A percentile compares a stretch with the other conserved stretches of the same genome.
phyloP scores from a whole-genome alignment of 30 jellyfish, hydroid and myxozoan species.

The Aurelia sp. region DNA sequence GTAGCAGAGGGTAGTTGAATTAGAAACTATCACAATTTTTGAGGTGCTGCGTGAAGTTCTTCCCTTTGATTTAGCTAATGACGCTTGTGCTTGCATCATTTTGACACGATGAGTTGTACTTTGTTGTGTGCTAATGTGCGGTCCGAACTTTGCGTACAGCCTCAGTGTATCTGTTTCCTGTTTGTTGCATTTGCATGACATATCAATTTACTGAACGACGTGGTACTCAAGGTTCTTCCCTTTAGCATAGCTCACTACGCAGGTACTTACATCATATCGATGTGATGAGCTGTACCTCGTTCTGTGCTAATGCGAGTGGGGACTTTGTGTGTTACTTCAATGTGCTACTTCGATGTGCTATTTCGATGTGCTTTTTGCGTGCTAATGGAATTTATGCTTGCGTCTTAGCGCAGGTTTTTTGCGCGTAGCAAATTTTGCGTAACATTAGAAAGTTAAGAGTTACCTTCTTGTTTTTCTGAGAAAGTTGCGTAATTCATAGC shows the following conservation, averaged over 20 bases:
- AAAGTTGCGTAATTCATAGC: not conserved
- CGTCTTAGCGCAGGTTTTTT: constrained; percentile 22
- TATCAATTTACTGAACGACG: no score
- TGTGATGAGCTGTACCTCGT: constrained; percentile 14
- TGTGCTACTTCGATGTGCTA: not conserved
- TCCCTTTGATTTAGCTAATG: constrained; percentile 4
- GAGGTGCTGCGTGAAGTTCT: no score
- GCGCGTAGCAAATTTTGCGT: not conserved
- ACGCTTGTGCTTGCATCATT: constrained; percentile 13
- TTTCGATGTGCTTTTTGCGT: not conserved
- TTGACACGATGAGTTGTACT: no score
- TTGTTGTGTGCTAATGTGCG: no score
- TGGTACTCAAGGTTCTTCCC: no score
- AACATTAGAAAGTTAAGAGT: not conserved
- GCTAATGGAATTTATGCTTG: not conserved
- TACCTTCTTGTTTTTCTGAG: not conserved
- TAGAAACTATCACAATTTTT: not conserved
- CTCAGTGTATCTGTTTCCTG: no score
- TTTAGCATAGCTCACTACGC: no score
- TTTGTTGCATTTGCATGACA: no score
- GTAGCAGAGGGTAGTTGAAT: constrained; percentile 11
- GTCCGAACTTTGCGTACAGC: no score
- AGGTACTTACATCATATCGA: no score
- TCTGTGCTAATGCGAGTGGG: not conserved
- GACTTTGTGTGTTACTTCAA: no score